Evolutionary conservation across 2,888 invertebrate genomes (phyloP).

Genomic region (Rhabditoides inermis): DNA sequence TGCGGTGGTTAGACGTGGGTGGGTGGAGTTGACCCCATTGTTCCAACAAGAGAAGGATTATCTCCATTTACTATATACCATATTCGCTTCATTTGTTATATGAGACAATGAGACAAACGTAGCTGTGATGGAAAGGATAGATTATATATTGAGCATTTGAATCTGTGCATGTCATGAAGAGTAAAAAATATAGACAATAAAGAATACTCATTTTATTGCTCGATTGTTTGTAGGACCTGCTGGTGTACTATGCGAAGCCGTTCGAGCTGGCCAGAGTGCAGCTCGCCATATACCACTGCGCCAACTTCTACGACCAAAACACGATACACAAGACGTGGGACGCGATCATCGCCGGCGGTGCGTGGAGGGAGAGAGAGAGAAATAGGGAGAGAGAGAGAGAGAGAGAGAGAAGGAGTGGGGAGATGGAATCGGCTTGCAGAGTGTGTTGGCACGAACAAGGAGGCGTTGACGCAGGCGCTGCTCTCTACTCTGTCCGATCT

Average conservation of each 20-base stretch:
- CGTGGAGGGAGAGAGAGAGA: neutral
- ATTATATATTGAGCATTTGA: no score
- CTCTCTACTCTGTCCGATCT: conserved; percentile 16
- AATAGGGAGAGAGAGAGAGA: neutral
- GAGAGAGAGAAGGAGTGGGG: neutral
- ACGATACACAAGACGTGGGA: conserved; percentile 85
- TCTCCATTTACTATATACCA: no score
- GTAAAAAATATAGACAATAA: no score
- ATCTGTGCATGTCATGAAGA: conserved; percentile 12
- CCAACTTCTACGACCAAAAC: conserved; percentile 78
- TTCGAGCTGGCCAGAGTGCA: conserved; percentile 66
- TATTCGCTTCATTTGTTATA: no score
- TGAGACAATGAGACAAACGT: no score
- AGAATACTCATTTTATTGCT: conserved; percentile 20
- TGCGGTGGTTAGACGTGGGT: no score
- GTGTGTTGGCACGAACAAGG: conserved; percentile 5
- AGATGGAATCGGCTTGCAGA: conserved; percentile 7
- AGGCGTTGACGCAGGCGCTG: conserved; percentile 10
- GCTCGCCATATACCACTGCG: conserved; percentile 85
- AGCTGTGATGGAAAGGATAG: no score
- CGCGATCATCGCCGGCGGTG: conserved; percentile 63
- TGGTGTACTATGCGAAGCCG: conserved; percentile 20
- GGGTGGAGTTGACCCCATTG: no score
- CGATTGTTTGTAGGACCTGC: conserved; percentile 20
- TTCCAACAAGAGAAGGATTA: no score